Percentiles rank a stretch among this genome's conserved stretches.
These are phyloP conservation scores for Eretmochelys imbricata DNA, from an alignment of 2,113 vertebrate genomes.

Conservation along the genomic window DNA sequence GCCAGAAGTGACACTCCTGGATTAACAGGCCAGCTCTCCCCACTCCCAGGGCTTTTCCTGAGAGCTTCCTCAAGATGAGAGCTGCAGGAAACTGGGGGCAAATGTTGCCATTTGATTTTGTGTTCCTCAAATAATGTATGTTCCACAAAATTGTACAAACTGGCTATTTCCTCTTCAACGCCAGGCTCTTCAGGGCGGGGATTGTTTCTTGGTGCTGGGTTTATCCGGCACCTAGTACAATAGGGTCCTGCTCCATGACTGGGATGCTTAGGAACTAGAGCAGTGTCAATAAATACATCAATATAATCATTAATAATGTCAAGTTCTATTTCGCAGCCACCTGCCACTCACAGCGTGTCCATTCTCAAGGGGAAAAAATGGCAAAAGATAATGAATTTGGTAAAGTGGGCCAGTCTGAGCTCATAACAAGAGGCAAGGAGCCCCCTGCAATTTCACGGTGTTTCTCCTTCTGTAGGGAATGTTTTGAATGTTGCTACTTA, in stretches of 20 bases:
- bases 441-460: not conserved
- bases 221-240: not conserved
- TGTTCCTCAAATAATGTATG: not conserved
- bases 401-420: not conserved
- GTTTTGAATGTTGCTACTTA: not conserved
- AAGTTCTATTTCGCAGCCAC: not conserved
- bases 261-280: not conserved
- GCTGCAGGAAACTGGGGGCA: not conserved
- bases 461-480: not conserved
- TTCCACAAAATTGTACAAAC: not conserved
- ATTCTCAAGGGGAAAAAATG: not conserved
- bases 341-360: not conserved
- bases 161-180: not conserved
- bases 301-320: not conserved
- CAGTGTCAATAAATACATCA: not conserved
- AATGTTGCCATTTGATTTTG: not conserved
- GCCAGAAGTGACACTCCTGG: not conserved
- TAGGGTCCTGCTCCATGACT: not conserved
- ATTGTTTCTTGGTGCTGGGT: not conserved
- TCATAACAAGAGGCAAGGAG: not conserved
- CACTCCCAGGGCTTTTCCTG: not conserved
- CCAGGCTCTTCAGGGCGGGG: too few species aligned
- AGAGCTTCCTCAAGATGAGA: not conserved
- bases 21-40: not conserved
- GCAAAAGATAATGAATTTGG: not conserved